Base-by-base conservation (phyloP, 2,888 invertebrate species). In the Drosophila anomalipes region DNA sequence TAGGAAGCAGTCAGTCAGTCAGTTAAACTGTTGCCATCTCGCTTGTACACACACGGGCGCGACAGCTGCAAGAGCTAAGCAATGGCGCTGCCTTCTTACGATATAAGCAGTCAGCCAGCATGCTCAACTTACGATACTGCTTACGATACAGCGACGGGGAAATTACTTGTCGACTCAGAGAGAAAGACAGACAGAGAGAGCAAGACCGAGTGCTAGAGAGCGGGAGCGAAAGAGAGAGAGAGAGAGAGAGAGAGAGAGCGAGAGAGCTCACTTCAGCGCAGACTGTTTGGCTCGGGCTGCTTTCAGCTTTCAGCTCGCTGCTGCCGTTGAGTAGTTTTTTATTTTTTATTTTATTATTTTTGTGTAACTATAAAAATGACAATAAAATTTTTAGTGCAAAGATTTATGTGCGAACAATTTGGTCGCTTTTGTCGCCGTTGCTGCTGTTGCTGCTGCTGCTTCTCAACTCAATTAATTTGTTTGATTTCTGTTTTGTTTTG, bases 361-460 rank as follows among this genome's bases (percentile, higher is more conserved):
- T 85, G 74, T 68, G 69, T 73, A 81, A 86, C 87, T 88, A 87
- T 87, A 88, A 88, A 88, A 88, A 88, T 81, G 87, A 90, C 87
- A 88, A 90, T 88, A 88, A 90, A 90, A 86, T 86, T 88, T 88
- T 88, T 90, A 91, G 91, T 89, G 84, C 86, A 83, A 90, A 92
- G 91, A 91, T 92, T 92, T 92, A 92, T 92, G 91, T 92, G 91
- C 85, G 91, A 92, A 91, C 90, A 87, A 84, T 90, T 91, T 91
- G 74, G 72, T 26, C 68, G 47, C 71, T 77, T 67, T 64, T 61
- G 70, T 63, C 56, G 56, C 56, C 4, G 22, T 4, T 19, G 47
- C 22, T 7, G 44, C 32, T 32, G 32, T 9, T 32, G 32, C 35
- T 37, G 44, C 22, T 14, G 47, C 35, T 35, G 35, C 35, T 32